Conservation (phyloP, 2,888 invertebrate species). For the Agapetus fuscipes region DNA sequence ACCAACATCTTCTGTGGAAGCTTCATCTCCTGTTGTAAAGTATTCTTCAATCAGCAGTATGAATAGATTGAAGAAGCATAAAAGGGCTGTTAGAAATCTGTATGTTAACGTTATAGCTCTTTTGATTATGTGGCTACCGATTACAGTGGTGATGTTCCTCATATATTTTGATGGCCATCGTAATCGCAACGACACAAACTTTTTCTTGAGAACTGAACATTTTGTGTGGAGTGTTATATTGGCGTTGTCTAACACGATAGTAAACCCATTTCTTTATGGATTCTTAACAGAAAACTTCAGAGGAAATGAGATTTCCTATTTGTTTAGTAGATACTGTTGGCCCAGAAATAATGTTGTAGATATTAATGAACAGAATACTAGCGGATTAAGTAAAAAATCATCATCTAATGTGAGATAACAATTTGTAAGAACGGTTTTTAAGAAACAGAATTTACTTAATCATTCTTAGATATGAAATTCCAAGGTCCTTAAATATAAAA, state of each 20-base stretch:
- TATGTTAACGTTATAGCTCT: constrained; percentile 45
- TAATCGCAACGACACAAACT: constrained; percentile 34
- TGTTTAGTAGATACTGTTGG: no score
- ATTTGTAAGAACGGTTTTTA: no score
- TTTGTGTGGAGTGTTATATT: constrained; percentile 41
- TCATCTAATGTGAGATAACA: no score
- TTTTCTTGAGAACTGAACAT: constrained; percentile 43
- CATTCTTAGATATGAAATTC: no score
- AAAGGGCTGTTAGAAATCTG: constrained; percentile 42
- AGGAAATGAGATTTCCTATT: constrained; percentile 11
- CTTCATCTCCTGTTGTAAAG: not conserved
- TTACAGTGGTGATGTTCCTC: constrained; percentile 41
- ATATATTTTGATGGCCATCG: constrained; percentile 45
- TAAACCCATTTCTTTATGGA: constrained; percentile 47
- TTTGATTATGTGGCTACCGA: constrained; percentile 49
- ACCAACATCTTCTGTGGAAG: constrained; percentile 31
- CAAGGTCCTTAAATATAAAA: no score
- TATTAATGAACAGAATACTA: no score
- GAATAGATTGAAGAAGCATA: constrained; percentile 38
- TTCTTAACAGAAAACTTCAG: constrained; percentile 46
- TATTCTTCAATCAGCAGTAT: constrained; percentile 8
- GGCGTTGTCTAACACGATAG: constrained; percentile 44
- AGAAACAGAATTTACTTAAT: no score
- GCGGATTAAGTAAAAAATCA: no score
- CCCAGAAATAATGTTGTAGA: no score